A percentile compares a stretch with the other conserved stretches of the same genome.
Conservation (phyloP, 2,113 vertebrate genomes). For the Anthoscopus minutus region DNA sequence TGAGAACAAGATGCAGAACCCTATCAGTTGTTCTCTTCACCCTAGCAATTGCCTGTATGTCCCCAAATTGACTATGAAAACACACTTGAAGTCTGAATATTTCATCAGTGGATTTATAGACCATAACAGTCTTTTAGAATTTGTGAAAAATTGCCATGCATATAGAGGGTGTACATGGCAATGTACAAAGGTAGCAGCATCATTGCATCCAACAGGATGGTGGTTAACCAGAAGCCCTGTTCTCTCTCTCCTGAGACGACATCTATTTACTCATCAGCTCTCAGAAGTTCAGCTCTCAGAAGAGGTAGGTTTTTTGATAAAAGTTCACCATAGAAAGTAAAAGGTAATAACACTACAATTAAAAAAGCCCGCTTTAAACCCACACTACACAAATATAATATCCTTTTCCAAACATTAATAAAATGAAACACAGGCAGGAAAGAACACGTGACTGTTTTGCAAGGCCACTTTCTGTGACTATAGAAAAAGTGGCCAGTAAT, state of each 20-base stretch:
- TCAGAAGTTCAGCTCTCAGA: not conserved
- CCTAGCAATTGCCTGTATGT: not conserved
- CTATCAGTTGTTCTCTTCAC: not conserved
- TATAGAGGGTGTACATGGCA: not conserved
- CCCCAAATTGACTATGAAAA: not conserved
- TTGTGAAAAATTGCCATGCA: not conserved
- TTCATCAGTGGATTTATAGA: not conserved
- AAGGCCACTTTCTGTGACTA: not conserved
- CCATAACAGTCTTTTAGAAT: not conserved
- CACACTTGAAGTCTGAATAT: not conserved
- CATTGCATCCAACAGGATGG: not conserved
- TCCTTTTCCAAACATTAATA: not conserved
- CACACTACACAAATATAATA: not conserved
- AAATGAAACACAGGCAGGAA: not conserved
- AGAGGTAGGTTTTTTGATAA: not conserved
- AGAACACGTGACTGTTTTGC: not conserved
- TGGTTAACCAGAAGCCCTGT: not conserved
- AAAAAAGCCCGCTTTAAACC: not conserved
- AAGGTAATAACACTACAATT: not conserved
- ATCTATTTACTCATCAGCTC: not conserved
- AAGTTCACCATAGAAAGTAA: not conserved
- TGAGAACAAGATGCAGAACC: not conserved
- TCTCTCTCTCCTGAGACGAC: not conserved
- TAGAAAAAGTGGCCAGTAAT: not conserved
- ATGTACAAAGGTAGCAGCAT: not conserved